Percentiles rank a stretch among this genome's conserved stretches.
Conservation (phyloP, 2,888 invertebrate species). For the Acleris sparsana region DNA sequence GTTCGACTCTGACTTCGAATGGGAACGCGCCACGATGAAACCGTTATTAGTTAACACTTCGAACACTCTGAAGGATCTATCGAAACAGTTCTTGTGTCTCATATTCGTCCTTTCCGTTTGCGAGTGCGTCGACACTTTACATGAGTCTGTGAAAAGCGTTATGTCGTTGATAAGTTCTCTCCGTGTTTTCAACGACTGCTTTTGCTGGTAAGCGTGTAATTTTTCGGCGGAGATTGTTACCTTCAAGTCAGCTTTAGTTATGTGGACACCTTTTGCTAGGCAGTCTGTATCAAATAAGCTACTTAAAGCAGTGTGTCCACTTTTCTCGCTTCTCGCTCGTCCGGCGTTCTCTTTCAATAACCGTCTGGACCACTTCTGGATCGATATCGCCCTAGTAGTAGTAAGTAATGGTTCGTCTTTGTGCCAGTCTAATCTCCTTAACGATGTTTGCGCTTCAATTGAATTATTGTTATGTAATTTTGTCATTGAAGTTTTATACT, state of each 20-base stretch:
- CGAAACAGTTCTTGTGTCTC: slow-evolving; percentile 38
- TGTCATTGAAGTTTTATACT: not conserved
- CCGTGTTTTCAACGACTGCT: slow-evolving; percentile 38
- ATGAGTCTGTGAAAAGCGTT: slow-evolving; percentile 45
- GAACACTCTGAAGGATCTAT: slow-evolving; percentile 54
- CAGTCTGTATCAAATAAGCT: slow-evolving; percentile 41
- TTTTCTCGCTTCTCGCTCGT: too few relatives aligned
- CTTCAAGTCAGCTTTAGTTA: slow-evolving; percentile 10
- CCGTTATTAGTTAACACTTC: slow-evolving; percentile 51
- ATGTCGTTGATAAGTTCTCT: slow-evolving; percentile 52
- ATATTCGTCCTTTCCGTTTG: slow-evolving; percentile 52
- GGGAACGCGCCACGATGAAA: slow-evolving; percentile 45
- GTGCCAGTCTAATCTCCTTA: not conserved
- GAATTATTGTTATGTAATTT: not conserved
- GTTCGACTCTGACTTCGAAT: slow-evolving; percentile 50
- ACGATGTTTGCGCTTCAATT: slow-evolving; percentile 14
- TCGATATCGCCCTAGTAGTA: slow-evolving; percentile 46
- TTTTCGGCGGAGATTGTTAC: slow-evolving; percentile 24
- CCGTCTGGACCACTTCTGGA: slow-evolving; percentile 48
- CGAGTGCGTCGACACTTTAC: slow-evolving; percentile 55
- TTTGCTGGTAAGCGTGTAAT: slow-evolving; percentile 27
- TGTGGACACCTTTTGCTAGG: not conserved
- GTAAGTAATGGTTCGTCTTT: not conserved
- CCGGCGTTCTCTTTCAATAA: slow-evolving; percentile 50
- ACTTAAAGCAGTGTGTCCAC: slow-evolving; percentile 50